Evolutionary conservation across 2,888 invertebrate species (phyloP).

Genomic region (Drosophila cognata): DNA sequence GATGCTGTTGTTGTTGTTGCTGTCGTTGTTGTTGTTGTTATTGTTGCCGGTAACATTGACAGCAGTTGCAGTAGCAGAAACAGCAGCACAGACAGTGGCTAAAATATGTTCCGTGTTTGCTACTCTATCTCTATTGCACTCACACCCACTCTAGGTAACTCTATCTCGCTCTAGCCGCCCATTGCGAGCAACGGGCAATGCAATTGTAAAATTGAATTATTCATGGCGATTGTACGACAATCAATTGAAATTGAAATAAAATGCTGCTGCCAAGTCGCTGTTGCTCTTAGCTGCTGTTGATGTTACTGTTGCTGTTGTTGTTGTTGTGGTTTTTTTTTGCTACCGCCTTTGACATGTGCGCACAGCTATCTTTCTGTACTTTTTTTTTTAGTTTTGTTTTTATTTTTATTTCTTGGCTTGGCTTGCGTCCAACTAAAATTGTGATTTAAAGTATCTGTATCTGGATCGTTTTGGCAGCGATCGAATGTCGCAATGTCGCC

Average conservation of each 20-base stretch:
- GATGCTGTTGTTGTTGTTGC: slow-evolving; percentile 23
- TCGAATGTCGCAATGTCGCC: slow-evolving; percentile 69
- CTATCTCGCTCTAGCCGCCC: slow-evolving; percentile 56
- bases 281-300: slow-evolving; percentile 33
- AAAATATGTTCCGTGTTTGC: slow-evolving; percentile 74
- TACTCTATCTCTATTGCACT: slow-evolving; percentile 45
- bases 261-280: slow-evolving; percentile 74
- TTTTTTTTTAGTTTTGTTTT: slow-evolving; percentile 29
- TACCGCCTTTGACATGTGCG: slow-evolving; percentile 77
- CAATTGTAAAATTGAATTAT: slow-evolving; percentile 83
- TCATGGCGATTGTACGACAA: slow-evolving; percentile 85
- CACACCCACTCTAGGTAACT: slow-evolving; percentile 22
- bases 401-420: slow-evolving; percentile 49
- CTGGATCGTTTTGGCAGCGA: slow-evolving; percentile 80
- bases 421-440: slow-evolving; percentile 76
- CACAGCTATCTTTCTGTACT: slow-evolving; percentile 71
- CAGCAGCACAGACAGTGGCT: slow-evolving; percentile 54
- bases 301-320: slow-evolving; percentile 40
- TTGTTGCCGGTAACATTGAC: slow-evolving; percentile 51
- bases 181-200: slow-evolving; percentile 55
- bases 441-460: slow-evolving; percentile 81
- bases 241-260: slow-evolving; percentile 84
- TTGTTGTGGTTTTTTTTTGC: slow-evolving; percentile 46
- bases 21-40: slow-evolving; percentile 17
- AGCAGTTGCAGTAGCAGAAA: slow-evolving; percentile 37